These are phyloP conservation scores for Diphyllodes magnificus DNA, from an alignment of 2,113 vertebrate species.

Conservation along the genomic window DNA sequence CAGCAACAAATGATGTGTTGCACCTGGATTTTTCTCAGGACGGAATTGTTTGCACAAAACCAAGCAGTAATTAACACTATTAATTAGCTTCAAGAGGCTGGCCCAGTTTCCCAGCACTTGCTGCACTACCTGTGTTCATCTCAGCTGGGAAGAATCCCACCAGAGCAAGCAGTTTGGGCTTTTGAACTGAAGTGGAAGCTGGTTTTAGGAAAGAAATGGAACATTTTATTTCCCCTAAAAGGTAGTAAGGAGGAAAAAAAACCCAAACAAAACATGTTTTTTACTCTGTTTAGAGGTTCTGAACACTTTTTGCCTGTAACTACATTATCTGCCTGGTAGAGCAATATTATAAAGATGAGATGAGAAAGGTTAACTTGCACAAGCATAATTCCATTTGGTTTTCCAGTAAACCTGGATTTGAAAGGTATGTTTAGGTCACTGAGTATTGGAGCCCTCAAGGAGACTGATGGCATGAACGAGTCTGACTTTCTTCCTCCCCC, in stretches of 20 bases:
- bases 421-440: conserved; percentile 64
- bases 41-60: background rate
- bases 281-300: background rate
- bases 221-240: background rate
- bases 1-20: background rate
- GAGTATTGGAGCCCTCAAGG: conserved; percentile 43
- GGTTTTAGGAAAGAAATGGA: background rate
- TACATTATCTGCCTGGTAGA: background rate
- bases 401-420: conserved; percentile 14
- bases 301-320: background rate
- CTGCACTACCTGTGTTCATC: background rate
- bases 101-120: background rate
- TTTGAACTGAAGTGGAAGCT: background rate
- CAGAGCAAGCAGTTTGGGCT: background rate
- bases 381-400: background rate
- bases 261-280: background rate
- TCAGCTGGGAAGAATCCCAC: background rate
- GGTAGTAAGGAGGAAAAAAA: background rate
- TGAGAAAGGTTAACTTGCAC: background rate
- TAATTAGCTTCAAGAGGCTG: background rate
- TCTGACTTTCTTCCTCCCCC: conserved; percentile 66
- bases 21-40: background rate
- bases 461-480: conserved; percentile 27
- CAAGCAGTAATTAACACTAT: background rate
- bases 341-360: background rate